Base-by-base conservation (phyloP, 1,140 invertebrate species). In the Atta cephalotes region DNA sequence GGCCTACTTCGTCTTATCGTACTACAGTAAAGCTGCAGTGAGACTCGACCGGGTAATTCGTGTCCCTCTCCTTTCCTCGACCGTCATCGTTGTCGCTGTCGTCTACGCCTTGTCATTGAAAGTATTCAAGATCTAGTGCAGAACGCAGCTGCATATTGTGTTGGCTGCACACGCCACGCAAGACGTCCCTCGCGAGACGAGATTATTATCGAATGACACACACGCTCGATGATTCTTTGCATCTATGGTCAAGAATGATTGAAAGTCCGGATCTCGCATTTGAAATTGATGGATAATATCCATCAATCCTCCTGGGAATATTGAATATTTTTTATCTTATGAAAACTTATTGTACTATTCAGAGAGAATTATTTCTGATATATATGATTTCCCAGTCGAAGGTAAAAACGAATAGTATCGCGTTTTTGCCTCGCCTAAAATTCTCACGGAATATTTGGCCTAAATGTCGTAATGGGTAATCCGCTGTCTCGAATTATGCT, bases 101-200 rank as follows among this genome's bases (percentile, higher is more conserved):
- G 60, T 87, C 88, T 68, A 76, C 76, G 90, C 87, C 91, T 94
- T 94, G 94, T 94, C 94, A 94, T 94, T 94, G 93, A 94, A 94
- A 94, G 65, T 90, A 88, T 94, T 95, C 93, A 94, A 94, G 94
- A 94, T 94, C 93, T 94, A 94, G 94, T 94, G 93, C 94, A 93
- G 93, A 92, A 93, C 89, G 89, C 56, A 88, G 85, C 66, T 77
- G 84, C 68, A 72, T 68, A 66, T 80, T 84, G 63, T 79, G 81
- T 79, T 63, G 49, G 49, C 31, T 82, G 80, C 18, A 56, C 87
- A 81, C 63, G 88, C 63, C 77, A 87, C 65, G 65, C 49, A 80
- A 81, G 63, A 81, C 65, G 85, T 66, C 25, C 25, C 62, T 66
- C 63, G 71, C 60, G 56, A 72, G 35, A 53, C 76, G 77, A 86